phyloP scores from a whole-genome alignment of 2,113 vertebrate species.

The Spea bombifrons region DNA sequence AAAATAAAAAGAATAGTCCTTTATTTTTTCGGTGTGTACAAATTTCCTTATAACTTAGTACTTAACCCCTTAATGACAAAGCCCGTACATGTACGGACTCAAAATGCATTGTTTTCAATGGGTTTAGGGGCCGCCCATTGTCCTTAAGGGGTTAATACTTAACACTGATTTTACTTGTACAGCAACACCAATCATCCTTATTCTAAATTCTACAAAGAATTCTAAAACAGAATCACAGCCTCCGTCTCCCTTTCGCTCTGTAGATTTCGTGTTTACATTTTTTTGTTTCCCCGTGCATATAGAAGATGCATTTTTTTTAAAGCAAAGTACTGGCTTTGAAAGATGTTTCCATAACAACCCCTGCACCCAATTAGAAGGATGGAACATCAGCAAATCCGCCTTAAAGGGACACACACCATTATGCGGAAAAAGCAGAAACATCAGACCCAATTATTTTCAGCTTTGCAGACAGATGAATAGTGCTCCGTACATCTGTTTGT shows the following conservation, averaged over 20 bases:
- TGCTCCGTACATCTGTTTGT: slow-evolving; percentile 27
- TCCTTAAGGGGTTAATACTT: no score
- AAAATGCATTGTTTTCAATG: no score
- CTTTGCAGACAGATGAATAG: slow-evolving; percentile 33
- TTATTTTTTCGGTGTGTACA: no score
- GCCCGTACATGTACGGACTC: no score
- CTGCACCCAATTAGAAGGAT: slow-evolving; percentile 38
- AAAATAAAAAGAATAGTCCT: no score
- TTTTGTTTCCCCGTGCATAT: slow-evolving; percentile 32
- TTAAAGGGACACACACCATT: slow-evolving; percentile 44
- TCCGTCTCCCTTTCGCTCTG: slow-evolving; percentile 1
- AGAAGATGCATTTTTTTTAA: slow-evolving; percentile 34
- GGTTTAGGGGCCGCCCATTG: no score
- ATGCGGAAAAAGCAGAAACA: slow-evolving; percentile 32
- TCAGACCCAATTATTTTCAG: slow-evolving; percentile 41
- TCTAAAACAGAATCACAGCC: background rate
- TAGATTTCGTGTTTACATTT: slow-evolving; percentile 23
- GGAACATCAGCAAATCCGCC: slow-evolving; percentile 32
- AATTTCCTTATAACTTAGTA: no score
- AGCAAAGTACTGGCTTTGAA: slow-evolving; percentile 43
- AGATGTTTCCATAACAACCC: slow-evolving; percentile 48
- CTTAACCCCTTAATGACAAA: no score
- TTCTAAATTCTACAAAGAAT: no score
- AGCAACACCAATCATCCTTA: no score
- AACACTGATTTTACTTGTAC: no score